These are phyloP conservation scores for Drosophila conformis DNA, from an alignment of 2,888 invertebrate genomes.

Conservation along the genomic window DNA sequence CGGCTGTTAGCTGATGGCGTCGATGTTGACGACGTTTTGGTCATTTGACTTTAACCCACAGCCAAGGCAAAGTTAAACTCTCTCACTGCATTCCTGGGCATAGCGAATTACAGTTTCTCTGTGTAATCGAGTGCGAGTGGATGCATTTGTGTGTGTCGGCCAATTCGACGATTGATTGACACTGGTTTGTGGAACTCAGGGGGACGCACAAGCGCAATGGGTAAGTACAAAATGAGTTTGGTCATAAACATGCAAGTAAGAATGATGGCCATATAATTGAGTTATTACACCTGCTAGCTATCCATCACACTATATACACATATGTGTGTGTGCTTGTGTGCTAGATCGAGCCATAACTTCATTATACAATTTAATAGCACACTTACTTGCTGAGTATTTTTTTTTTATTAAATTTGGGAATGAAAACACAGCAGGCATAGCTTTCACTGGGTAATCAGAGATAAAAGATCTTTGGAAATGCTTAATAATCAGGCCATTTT, in stretches of 20 bases:
- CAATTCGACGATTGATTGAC: conserved; percentile 68
- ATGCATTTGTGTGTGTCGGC: conserved; percentile 11
- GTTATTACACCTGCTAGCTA: conserved; percentile 20
- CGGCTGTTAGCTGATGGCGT: conserved; percentile 67
- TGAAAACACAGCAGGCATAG: background rate
- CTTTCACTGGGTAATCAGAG: background rate
- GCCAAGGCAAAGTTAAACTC: conserved; percentile 16
- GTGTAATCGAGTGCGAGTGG: conserved; percentile 33
- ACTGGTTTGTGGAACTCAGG: conserved; percentile 49
- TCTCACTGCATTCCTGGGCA: conserved; percentile 57
- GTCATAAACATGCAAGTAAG: conserved; percentile 27
- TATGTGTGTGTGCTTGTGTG: background rate
- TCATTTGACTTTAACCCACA: conserved; percentile 37
- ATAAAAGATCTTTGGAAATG: background rate
- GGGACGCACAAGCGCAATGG: conserved; percentile 28
- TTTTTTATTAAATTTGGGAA: no score
- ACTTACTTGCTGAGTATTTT: background rate
- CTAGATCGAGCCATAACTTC: background rate
- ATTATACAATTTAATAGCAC: background rate
- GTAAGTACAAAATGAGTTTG: conserved; percentile 1
- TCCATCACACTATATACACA: conserved; percentile 6
- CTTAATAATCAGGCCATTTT: background rate
- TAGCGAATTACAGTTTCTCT: conserved; percentile 49
- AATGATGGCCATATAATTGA: conserved; percentile 25
- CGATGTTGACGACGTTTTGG: conserved; percentile 59